A percentile compares a stretch with the other conserved stretches of the same genome.
phyloP scores from a whole-genome alignment of 2,888 invertebrate species.

The Nematopogon swammerdamellus region DNA sequence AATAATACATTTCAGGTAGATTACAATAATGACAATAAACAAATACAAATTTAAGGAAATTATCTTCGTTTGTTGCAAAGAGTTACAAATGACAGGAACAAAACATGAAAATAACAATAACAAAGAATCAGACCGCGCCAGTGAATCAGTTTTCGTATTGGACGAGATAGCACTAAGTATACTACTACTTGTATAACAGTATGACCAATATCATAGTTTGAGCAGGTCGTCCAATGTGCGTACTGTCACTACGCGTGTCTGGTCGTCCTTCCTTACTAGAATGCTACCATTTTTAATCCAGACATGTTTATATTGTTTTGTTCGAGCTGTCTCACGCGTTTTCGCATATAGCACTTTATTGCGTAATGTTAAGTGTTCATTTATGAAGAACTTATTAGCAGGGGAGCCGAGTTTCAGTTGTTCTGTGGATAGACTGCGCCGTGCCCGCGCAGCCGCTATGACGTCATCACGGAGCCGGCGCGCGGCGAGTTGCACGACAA shows the following conservation, averaged over 20 bases:
- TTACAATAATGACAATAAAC: too few species aligned
- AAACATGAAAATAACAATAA: too few species aligned
- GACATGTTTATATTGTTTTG: not conserved
- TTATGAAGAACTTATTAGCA: not conserved
- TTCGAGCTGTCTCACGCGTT: not conserved
- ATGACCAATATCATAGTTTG: not conserved
- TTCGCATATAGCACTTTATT: not conserved
- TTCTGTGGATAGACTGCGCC: constrained; percentile 5
- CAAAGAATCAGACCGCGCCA: too few species aligned
- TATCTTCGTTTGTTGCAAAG: too few species aligned
- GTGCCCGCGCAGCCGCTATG: constrained; percentile 5
- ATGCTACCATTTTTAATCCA: not conserved
- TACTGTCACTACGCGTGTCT: not conserved
- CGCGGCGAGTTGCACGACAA: constrained; percentile 7
- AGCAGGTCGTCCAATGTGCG: not conserved
- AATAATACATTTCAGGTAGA: too few species aligned
- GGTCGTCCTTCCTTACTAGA: not conserved
- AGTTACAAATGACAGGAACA: too few species aligned
- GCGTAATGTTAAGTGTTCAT: not conserved
- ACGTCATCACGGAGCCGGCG: constrained; percentile 6
- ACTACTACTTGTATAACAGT: too few species aligned
- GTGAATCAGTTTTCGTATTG: too few species aligned
- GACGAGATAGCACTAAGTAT: too few species aligned
- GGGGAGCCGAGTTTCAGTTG: not conserved
- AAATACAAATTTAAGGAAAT: too few species aligned